Evolutionary conservation across 2,797 vertebrate species (phyloP).

Genomic region (Apogon hyalosoma): DNA sequence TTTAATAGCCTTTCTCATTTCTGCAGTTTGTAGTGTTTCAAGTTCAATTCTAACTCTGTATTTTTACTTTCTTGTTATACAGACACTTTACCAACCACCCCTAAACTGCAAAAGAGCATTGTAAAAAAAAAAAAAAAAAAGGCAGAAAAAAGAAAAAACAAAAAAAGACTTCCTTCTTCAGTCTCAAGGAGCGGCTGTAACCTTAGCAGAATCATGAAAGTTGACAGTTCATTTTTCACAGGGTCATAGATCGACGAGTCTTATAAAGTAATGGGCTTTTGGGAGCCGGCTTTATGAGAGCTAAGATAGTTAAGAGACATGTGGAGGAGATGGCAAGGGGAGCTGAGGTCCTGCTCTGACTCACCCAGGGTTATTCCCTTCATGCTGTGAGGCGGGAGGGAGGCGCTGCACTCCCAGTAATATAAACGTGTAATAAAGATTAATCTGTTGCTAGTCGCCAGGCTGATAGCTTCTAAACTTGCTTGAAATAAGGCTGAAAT

Average conservation of each 20-base stretch:
- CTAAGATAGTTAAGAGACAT: slow-evolving; percentile 89
- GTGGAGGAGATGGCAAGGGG: slow-evolving; percentile 80
- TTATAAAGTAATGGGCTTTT: slow-evolving; percentile 90
- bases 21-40: neutral
- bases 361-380: slow-evolving; percentile 84
- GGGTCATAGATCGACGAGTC: slow-evolving; percentile 87
- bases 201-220: slow-evolving; percentile 89
- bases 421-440: slow-evolving; percentile 90
- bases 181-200: slow-evolving; percentile 85
- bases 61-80: slow-evolving; percentile 54
- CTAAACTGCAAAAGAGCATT: slow-evolving; percentile 71
- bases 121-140: slow-evolving; percentile 71
- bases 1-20: slow-evolving; percentile 9
- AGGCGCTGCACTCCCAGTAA: slow-evolving; percentile 82
- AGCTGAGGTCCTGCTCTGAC: slow-evolving; percentile 83
- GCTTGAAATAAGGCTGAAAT: slow-evolving; percentile 88
- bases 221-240: slow-evolving; percentile 91
- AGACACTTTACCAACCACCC: slow-evolving; percentile 42
- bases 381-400: slow-evolving; percentile 73
- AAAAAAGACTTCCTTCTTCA: slow-evolving; percentile 67
- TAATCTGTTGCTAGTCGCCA: slow-evolving; percentile 87
- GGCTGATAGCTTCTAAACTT: slow-evolving; percentile 87
- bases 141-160: slow-evolving; percentile 41
- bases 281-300: slow-evolving; percentile 88
- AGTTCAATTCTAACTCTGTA: slow-evolving; percentile 30